Evolutionary conservation across 1,140 invertebrate genomes (phyloP).

Genomic region (Bombus soroeensis): DNA sequence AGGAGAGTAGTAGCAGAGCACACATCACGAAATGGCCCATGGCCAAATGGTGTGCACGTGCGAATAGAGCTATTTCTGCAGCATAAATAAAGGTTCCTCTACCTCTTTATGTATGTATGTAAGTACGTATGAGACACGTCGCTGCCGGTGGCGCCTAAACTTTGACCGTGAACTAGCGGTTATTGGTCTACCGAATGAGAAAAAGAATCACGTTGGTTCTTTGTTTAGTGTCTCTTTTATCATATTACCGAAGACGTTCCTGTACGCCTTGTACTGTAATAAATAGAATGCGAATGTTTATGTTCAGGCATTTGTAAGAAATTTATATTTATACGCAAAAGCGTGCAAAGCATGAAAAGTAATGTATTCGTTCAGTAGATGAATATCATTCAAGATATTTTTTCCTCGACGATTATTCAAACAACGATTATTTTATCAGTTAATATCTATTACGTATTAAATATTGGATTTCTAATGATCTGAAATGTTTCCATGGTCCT

Average conservation of each 20-base stretch:
- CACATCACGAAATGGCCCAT: conserved; percentile 58
- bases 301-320: too few species aligned
- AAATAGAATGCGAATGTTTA: not conserved
- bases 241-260: not conserved
- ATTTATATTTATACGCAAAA: too few species aligned
- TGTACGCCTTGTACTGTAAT: not conserved
- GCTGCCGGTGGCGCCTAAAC: conserved; percentile 53
- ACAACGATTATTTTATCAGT: too few species aligned
- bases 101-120: not conserved
- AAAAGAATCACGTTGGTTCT: not conserved
- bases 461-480: too few species aligned
- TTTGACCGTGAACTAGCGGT: conserved; percentile 63
- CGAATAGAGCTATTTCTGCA: conserved; percentile 65
- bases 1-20: conserved; percentile 13
- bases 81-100: conserved; percentile 49
- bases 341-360: too few species aligned
- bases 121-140: conserved; percentile 9
- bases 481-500: not conserved
- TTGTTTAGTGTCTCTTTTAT: not conserved
- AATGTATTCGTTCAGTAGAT: too few species aligned
- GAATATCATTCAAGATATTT: too few species aligned
- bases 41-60: conserved; percentile 70
- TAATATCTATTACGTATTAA: too few species aligned
- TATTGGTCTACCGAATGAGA: conserved; percentile 5
- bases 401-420: too few species aligned